Conservation (phyloP, 1,140 invertebrate genomes). For the Brachionus manjavacas region DNA sequence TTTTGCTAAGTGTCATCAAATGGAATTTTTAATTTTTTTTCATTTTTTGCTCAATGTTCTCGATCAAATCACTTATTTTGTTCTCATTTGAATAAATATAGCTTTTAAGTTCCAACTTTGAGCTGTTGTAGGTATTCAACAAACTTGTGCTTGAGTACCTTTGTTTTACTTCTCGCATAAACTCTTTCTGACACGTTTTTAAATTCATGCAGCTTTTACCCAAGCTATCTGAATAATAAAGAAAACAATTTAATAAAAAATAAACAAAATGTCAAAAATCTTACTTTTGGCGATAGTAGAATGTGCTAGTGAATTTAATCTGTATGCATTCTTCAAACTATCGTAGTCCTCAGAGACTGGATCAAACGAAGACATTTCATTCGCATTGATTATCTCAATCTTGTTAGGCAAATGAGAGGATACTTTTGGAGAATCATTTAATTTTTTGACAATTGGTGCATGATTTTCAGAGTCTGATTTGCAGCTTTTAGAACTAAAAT, state of each 20-base stretch:
- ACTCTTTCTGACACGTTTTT: constrained; percentile 10
- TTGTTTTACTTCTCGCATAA: not conserved
- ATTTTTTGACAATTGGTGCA: not conserved
- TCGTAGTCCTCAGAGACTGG: not conserved
- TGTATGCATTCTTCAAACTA: constrained; percentile 24
- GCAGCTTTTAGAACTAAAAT: constrained; percentile 5
- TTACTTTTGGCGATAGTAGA: not conserved
- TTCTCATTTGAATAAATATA: constrained; percentile 21
- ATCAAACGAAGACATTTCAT: not conserved
- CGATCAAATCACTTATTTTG: constrained; percentile 26
- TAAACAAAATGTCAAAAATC: not conserved
- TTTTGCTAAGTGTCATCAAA: not conserved
- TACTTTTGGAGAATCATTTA: not conserved
- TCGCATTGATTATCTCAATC: not conserved
- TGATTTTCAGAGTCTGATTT: not conserved
- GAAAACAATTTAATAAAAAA: not conserved
- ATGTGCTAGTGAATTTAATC: not conserved
- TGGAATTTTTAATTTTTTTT: constrained; percentile 18
- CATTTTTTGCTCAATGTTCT: constrained; percentile 24
- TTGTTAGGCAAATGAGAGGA: not conserved
- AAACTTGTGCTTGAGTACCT: not conserved
- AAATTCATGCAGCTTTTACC: constrained; percentile 26
- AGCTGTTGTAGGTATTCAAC: not conserved
- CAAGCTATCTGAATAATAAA: not conserved
- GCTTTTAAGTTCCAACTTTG: constrained; percentile 16